Base-by-base conservation (phyloP, 2,113 vertebrate species). In the Pampusana beccarii region DNA sequence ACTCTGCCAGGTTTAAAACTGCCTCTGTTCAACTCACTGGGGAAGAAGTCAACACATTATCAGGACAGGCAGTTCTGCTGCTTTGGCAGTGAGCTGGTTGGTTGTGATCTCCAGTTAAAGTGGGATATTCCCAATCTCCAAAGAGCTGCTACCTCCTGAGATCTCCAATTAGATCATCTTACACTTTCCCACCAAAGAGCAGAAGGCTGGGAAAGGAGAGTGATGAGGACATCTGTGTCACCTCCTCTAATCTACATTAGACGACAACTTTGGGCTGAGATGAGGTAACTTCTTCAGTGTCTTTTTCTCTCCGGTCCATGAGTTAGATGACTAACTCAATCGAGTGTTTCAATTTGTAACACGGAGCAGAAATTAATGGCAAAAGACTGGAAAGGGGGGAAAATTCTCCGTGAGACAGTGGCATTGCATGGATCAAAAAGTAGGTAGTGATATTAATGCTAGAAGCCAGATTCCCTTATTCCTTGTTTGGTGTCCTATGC, bases 401-500 rank as follows among this genome's bases (percentile, higher is more conserved):
- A 20, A 77, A 66, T 65, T 1, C 40, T 21, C 40, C 3, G 8
- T 5, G 40, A 57, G 50, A 16, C 9, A 31, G 17, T 20, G 34
- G 13, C 60, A 21, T 36, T 69, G 20, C 34, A 62, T 33, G 28
- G 28, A 11, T 51, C 44, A 46, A 46, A 46, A 46, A 19, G 24
- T 42, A 65, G 29, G 38, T 36, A 34, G 46, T 1, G 6, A 40
- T 71, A 34, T 33, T 13, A 12, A 29, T 7, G 20, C 44, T 6
- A 13, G 34, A 73, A 42, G 11, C 21, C 34, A 25, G 13, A 18
- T 50, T 64, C n/a, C 18, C 48, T 54, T 18, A 8, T 20, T 51
- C 58, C 71, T 29, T 36, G 14, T 4, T 72, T 0, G 0, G 17
- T 60, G n/a, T 75, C 80, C 67, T 40, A 1, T 36, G 56, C 53